Evolutionary conservation across 1,140 invertebrate genomes (phyloP), one percentile per base, ranked within the genome.

Genomic region (Probaryconus sp.): DNA sequence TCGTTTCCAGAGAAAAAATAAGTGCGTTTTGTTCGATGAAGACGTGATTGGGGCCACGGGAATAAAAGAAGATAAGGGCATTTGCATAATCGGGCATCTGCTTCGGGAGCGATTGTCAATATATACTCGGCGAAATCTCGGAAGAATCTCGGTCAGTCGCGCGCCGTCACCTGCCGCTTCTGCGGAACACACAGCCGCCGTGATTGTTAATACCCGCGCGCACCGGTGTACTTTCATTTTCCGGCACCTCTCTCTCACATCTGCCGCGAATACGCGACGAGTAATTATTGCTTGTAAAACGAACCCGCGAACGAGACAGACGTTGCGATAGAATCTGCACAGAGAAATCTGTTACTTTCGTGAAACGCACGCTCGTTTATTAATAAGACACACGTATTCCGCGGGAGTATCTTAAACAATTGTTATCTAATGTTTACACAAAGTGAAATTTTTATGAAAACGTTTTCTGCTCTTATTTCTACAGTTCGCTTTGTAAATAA

Each of bases 71-170:
- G 65, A 61, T 43, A 63, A 37, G 10, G 18, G 38, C 33, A 58
- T 73, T 63, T 50, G 38, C 64, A 61, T 60, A 43, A 60, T 55
- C 45, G 42, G 26, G 58, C 68, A 71, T 76, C 68, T 72, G 68
- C 40, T 11, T 21, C 20, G 9, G 17, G 1, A 16, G 30, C 35
- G 43, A 31, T 56, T 40, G 40, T 47, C 50, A 18, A 67, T 56
- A 31, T 31, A 16, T 48, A 14, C 10, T 60, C 53, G 31, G 63
- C 72, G 58, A 76, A 71, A 76, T 68, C 74, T 55, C 42, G 37
- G 45, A 28, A 10, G 65, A 75, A 75, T 78, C 71, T 71, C 76
- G 68, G 72, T 72, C 58, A 69, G 40, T 60, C 55, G 47, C 53
- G 47, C 48, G 51, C 56, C 56, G 40, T 69, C 76, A 75, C 72